A percentile compares a stretch with the other conserved stretches of the same genome.
phyloP scores from a whole-genome alignment of 2,113 vertebrate genomes.

The Mionectes macconnelli region DNA sequence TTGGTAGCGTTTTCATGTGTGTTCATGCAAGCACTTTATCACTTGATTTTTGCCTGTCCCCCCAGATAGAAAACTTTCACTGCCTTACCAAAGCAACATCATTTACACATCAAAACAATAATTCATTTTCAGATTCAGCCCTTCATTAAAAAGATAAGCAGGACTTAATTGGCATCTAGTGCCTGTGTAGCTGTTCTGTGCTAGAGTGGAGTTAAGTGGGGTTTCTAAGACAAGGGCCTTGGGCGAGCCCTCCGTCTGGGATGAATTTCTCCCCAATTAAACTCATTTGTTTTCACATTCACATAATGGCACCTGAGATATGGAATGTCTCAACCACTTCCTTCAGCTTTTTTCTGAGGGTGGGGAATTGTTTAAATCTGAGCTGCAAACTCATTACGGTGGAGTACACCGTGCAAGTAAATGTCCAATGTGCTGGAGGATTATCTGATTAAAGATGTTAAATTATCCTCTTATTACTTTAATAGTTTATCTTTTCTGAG shows the following conservation, averaged over 20 bases:
- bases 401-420: constrained; percentile 39
- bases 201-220: constrained; percentile 14
- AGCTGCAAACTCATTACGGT: constrained; percentile 54
- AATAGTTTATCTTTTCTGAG: constrained; percentile 72
- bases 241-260: constrained; percentile 63
- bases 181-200: constrained; percentile 8
- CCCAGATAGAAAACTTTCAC: constrained; percentile 24
- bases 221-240: constrained; percentile 64
- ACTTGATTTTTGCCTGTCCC: background rate
- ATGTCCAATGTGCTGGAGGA: constrained; percentile 66
- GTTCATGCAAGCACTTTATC: background rate
- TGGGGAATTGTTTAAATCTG: constrained; percentile 56
- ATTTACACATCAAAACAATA: constrained; percentile 65
- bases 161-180: constrained; percentile 53
- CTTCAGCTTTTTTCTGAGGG: constrained; percentile 64
- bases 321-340: constrained; percentile 72
- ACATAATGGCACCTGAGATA: constrained; percentile 71
- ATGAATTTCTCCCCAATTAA: constrained; percentile 72
- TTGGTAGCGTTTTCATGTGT: background rate
- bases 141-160: constrained; percentile 63
- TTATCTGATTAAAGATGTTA: constrained; percentile 71
- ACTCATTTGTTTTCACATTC: constrained; percentile 66
- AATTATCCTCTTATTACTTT: constrained; percentile 71
- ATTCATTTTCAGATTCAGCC: constrained; percentile 61
- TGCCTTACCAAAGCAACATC: constrained; percentile 6